phyloP scores from a whole-genome alignment of 2,113 vertebrate genomes.

The Arvicanthis niloticus region DNA sequence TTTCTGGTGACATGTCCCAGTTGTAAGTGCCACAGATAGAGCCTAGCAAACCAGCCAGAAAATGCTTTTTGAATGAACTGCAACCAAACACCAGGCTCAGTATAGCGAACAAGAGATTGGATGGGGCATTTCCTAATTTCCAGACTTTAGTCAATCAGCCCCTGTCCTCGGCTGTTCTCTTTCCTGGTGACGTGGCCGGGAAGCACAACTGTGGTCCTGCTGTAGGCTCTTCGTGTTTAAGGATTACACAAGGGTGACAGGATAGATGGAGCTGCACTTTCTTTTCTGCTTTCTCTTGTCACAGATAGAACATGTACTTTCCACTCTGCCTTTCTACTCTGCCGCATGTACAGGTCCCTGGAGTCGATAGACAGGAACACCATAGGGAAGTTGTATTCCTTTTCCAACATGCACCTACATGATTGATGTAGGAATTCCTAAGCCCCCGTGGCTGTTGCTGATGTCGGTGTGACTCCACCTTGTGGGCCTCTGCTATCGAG shows the following conservation, averaged over 20 bases:
- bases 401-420: not conserved
- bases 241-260: not conserved
- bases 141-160: not conserved
- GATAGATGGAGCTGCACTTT: not conserved
- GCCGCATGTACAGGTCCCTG: not conserved
- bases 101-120: not conserved
- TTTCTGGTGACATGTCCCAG: not conserved
- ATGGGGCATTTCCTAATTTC: not conserved
- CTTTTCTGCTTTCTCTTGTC: not conserved
- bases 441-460: not conserved
- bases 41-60: not conserved
- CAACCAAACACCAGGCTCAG: not conserved
- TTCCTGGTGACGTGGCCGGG: not conserved
- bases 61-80: not conserved
- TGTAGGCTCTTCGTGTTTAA: slow-evolving; percentile 4
- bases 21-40: not conserved
- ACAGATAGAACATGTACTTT: too few relatives aligned
- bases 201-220: not conserved
- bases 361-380: not conserved
- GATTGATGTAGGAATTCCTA: too few relatives aligned
- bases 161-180: not conserved
- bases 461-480: not conserved
- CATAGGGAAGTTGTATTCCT: not conserved
- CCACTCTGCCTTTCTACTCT: not conserved
- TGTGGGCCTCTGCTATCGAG: not conserved